phyloP scores from a whole-genome alignment of 2,888 invertebrate species.

The Pardosa pseudoannulata region DNA sequence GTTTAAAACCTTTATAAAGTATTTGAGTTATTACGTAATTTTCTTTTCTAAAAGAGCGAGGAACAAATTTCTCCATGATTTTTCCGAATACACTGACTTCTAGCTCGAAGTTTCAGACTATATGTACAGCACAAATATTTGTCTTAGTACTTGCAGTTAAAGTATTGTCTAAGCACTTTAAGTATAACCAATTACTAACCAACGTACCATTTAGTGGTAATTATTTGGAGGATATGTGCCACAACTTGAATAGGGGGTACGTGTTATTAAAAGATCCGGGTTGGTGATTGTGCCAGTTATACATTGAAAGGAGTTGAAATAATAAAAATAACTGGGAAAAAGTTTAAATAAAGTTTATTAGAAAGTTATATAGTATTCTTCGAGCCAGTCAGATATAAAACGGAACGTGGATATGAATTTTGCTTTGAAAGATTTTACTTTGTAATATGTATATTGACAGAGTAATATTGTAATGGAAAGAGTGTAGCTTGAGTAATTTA shows the following conservation, averaged over 20 bases:
- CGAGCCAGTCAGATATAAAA: background rate
- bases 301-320: background rate
- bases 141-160: constrained; percentile 3
- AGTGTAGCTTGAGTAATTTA: too few relatives aligned
- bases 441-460: background rate
- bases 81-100: constrained; percentile 19
- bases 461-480: background rate
- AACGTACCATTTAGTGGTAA: background rate
- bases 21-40: background rate
- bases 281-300: too few relatives aligned
- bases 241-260: background rate
- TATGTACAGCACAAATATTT: constrained; percentile 17
- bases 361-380: background rate
- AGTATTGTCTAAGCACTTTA: constrained; percentile 3
- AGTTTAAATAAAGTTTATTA: background rate
- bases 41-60: constrained; percentile 38
- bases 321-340: background rate
- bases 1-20: background rate
- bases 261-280: background rate
- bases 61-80: constrained; percentile 56
- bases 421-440: background rate
- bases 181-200: background rate
- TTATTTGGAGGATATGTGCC: background rate
- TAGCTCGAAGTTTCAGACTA: constrained; percentile 10
- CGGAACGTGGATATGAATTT: background rate